These are phyloP conservation scores for Echiichthys vipera DNA, from an alignment of 2,797 vertebrate species.

Conservation along the genomic window DNA sequence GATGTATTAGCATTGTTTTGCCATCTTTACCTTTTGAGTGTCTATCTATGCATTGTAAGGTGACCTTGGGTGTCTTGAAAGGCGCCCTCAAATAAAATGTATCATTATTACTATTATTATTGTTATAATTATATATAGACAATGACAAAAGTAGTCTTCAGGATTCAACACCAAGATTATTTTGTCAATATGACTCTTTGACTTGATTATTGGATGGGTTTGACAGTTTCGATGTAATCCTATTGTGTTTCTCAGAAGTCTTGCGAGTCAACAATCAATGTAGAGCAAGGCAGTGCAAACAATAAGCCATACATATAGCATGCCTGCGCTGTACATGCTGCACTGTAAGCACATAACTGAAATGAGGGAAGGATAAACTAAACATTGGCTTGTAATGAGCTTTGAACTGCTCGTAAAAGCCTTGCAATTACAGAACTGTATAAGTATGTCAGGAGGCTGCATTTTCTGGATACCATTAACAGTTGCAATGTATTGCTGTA, in stretches of 20 bases:
- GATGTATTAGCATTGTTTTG: too few relatives aligned
- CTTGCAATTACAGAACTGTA: background rate
- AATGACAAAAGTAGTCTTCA: background rate
- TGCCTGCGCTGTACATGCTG: background rate
- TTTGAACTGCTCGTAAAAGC: background rate
- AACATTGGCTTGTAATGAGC: conserved; percentile 12
- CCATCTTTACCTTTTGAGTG: too few relatives aligned
- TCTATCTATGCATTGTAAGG: too few relatives aligned
- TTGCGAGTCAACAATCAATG: conserved; percentile 3
- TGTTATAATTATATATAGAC: background rate
- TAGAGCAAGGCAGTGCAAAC: background rate
- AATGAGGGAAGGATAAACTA: background rate
- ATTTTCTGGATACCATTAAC: background rate
- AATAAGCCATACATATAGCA: background rate
- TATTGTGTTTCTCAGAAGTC: conserved; percentile 13
- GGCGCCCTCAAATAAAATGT: too few relatives aligned
- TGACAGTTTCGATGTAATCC: background rate
- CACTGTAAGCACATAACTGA: background rate
- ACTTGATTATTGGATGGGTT: background rate
- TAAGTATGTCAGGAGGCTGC: background rate
- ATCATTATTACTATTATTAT: too few relatives aligned
- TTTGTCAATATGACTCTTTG: background rate
- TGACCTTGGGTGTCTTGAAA: too few relatives aligned
- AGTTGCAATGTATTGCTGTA: background rate
- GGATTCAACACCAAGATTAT: background rate